phyloP scores from a whole-genome alignment of 1,140 invertebrate species.

The Hermatobates lingyangjiaoensis region DNA sequence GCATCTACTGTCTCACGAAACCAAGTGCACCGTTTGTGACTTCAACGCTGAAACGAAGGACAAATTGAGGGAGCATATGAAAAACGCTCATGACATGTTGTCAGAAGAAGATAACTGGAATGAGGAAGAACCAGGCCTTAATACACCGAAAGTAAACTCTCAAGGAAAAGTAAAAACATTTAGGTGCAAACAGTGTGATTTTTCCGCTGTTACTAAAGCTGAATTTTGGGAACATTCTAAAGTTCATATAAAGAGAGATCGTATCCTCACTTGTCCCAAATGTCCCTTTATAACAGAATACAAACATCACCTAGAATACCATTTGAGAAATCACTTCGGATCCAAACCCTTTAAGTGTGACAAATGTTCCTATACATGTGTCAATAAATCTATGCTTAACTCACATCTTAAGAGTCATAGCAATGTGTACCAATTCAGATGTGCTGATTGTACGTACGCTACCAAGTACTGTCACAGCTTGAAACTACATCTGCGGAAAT shows the following conservation, averaged over 20 bases:
- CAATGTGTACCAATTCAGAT: conserved; percentile 89
- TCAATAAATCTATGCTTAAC: conserved; percentile 99
- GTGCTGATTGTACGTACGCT: conserved; percentile 85
- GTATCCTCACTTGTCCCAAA: conserved; percentile 71
- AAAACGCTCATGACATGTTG: conserved; percentile 9
- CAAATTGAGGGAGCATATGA: conserved; percentile 13
- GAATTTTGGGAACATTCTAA: conserved; percentile 88
- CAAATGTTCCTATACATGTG: conserved; percentile 81
- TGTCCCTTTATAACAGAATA: conserved; percentile 97
- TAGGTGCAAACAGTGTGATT: conserved; percentile 82
- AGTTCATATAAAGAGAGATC: conserved; percentile 81
- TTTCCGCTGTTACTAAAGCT: conserved; percentile 63
- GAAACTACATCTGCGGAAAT: conserved; percentile 87
- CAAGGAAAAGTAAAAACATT: conserved; percentile 73
- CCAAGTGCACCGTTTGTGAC: conserved; percentile 15
- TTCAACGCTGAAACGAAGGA: conserved; percentile 12
- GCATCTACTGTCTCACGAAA: conserved; percentile 14
- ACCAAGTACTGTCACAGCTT: conserved; percentile 97
- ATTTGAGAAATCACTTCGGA: conserved; percentile 84
- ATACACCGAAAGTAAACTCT: conserved; percentile 52
- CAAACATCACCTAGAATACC: conserved; percentile 97
- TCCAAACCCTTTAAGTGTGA: conserved; percentile 93
- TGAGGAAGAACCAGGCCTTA: conserved; percentile 40
- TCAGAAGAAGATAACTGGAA: conserved; percentile 25
- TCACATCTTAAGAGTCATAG: conserved; percentile 97